Conservation (phyloP, 2,797 vertebrate species). For the Psittacula echo region DNA sequence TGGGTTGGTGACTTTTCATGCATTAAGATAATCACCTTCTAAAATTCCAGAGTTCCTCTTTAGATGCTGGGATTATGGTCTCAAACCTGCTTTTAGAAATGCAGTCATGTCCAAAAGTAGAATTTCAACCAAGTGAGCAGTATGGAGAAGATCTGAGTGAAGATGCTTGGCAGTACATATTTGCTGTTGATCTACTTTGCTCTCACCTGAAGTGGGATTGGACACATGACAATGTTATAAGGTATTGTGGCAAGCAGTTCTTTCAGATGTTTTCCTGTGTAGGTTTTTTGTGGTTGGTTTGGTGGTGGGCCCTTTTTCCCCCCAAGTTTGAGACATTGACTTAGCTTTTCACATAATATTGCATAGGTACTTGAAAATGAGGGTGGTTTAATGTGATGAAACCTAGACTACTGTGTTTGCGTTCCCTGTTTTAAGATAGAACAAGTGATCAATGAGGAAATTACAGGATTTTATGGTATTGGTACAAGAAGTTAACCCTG, state of each 20-base stretch:
- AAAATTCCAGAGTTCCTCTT: conserved; percentile 82
- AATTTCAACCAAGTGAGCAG: conserved; percentile 81
- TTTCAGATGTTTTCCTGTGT: background rate
- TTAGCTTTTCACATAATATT: background rate
- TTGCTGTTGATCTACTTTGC: conserved; percentile 89
- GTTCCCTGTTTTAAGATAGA: background rate
- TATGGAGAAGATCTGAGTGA: conserved; percentile 87
- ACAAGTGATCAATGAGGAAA: background rate
- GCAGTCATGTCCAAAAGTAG: conserved; percentile 79
- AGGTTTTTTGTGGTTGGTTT: background rate
- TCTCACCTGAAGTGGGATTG: conserved; percentile 89
- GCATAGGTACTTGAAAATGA: background rate
- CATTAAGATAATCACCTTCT: conserved; percentile 18
- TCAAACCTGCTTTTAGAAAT: conserved; percentile 84
- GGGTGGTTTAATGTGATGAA: background rate
- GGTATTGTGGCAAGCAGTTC: conserved; percentile 69
- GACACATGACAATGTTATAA: conserved; percentile 89
- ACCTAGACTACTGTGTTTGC: background rate
- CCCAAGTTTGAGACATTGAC: background rate
- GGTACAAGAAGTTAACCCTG: background rate
- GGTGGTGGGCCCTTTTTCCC: fast-evolving
- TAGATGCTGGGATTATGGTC: conserved; percentile 83
- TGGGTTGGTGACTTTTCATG: background rate
- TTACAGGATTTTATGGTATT: background rate
- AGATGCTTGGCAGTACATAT: conserved; percentile 87